These are phyloP conservation scores for Macropus fuliginosus DNA, from an alignment of 2,797 vertebrate species.

Conservation along the genomic window DNA sequence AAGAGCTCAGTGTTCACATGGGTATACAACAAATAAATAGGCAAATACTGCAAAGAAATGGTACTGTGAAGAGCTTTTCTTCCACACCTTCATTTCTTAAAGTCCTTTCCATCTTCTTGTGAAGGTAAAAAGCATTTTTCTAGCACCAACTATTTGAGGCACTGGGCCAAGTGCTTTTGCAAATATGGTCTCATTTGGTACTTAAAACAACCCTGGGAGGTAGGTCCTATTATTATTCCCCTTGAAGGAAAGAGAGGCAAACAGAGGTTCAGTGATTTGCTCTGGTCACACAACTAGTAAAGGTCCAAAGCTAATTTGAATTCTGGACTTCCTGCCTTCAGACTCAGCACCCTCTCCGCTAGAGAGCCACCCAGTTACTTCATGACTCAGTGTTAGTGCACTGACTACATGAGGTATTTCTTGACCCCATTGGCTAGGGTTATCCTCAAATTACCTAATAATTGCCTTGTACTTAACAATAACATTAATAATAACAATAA, in stretches of 20 bases:
- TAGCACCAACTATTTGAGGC: neutral
- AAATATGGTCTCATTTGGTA: neutral
- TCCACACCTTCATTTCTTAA: too few species aligned
- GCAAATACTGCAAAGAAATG: neutral
- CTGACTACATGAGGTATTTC: neutral
- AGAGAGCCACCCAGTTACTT: neutral
- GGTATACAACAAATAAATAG: neutral
- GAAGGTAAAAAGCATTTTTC: neutral
- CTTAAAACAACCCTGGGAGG: neutral
- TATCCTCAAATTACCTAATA: neutral
- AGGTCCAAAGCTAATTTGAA: neutral
- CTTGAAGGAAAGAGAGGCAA: neutral
- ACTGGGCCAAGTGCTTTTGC: neutral
- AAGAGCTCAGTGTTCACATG: neutral
- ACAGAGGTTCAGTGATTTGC: neutral
- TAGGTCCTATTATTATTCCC: neutral
- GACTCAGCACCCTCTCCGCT: neutral
- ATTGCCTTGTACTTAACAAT: neutral
- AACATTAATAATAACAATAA: neutral
- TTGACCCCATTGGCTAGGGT: neutral
- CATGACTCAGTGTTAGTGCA: accelerated
- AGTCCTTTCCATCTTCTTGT: neutral
- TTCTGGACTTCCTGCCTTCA: neutral
- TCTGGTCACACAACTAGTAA: neutral
- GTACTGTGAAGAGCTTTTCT: neutral